Conservation (phyloP, 2,888 invertebrate genomes). For the Limnephilus lunatus region DNA sequence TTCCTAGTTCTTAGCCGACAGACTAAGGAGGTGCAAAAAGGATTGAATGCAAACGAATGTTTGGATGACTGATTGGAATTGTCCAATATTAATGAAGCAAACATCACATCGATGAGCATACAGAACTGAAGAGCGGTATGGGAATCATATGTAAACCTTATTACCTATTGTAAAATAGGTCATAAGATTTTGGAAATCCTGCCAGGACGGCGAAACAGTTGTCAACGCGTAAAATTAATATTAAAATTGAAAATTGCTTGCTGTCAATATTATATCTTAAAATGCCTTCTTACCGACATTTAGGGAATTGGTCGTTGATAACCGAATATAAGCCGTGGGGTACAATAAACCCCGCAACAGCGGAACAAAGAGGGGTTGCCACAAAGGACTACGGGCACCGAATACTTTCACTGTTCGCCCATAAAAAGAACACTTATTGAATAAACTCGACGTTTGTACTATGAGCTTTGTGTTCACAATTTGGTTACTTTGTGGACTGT, state of each 20-base stretch:
- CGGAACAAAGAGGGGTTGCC: slow-evolving; percentile 3
- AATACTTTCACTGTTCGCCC: slow-evolving; percentile 24
- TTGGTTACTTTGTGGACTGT: slow-evolving; percentile 1
- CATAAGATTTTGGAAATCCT: too few relatives aligned
- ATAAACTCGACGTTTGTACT: slow-evolving; percentile 5
- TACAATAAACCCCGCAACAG: neutral
- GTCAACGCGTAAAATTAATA: neutral
- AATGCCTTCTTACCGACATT: neutral
- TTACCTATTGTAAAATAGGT: too few relatives aligned
- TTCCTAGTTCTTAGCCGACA: too few relatives aligned
- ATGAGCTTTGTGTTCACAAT: slow-evolving; percentile 21
- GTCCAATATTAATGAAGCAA: too few relatives aligned
- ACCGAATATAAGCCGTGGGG: slow-evolving; percentile 11
- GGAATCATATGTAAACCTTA: too few relatives aligned
- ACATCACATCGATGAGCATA: too few relatives aligned
- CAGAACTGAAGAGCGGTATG: too few relatives aligned
- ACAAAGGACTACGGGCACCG: slow-evolving; percentile 10
- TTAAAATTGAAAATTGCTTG: neutral
- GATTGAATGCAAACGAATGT: too few relatives aligned
- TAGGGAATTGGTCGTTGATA: neutral
- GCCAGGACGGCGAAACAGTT: too few relatives aligned
- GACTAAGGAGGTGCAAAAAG: too few relatives aligned
- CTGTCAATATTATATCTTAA: neutral
- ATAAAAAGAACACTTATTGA: slow-evolving; percentile 32
- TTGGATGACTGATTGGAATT: too few relatives aligned